Conservation (phyloP, 2,888 invertebrate genomes). For the Napeogenes sylphis region DNA sequence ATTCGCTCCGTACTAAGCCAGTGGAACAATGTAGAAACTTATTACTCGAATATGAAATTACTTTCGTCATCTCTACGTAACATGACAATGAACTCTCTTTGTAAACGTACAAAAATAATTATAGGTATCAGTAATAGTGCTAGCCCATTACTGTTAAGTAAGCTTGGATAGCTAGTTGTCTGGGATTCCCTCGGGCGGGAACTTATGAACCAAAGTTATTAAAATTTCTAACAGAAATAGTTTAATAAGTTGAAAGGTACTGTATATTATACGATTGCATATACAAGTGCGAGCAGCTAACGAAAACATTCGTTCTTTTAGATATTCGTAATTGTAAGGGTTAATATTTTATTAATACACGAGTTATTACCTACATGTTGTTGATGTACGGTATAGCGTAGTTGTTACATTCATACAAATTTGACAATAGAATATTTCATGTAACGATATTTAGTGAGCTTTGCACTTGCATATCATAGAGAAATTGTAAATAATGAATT, state of each 20-base stretch:
- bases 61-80: constrained; percentile 64
- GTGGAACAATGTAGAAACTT: constrained; percentile 61
- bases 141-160: constrained; percentile 66
- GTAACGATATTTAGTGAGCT: constrained; percentile 74
- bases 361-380: constrained; percentile 39
- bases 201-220: constrained; percentile 45
- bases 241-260: constrained; percentile 28
- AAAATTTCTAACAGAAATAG: no score
- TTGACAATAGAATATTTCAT: constrained; percentile 48
- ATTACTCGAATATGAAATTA: constrained; percentile 70
- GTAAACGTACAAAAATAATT: constrained; percentile 74
- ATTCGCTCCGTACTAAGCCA: constrained; percentile 91
- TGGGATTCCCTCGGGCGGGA: constrained; percentile 30
- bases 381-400: constrained; percentile 52
- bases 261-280: constrained; percentile 69
- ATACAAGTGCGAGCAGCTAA: constrained; percentile 77
- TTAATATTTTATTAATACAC: constrained; percentile 40
- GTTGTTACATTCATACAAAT: constrained; percentile 45
- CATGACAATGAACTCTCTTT: constrained; percentile 78
- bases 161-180: constrained; percentile 44
- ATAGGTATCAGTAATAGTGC: constrained; percentile 68
- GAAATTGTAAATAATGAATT: constrained; percentile 66
- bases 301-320: constrained; percentile 46
- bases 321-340: constrained; percentile 56
- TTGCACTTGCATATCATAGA: constrained; percentile 77